Evolutionary conservation across 1,140 invertebrate genomes (phyloP), one percentile per base, ranked within the genome.

Genomic region (Nasonia vitripennis): DNA sequence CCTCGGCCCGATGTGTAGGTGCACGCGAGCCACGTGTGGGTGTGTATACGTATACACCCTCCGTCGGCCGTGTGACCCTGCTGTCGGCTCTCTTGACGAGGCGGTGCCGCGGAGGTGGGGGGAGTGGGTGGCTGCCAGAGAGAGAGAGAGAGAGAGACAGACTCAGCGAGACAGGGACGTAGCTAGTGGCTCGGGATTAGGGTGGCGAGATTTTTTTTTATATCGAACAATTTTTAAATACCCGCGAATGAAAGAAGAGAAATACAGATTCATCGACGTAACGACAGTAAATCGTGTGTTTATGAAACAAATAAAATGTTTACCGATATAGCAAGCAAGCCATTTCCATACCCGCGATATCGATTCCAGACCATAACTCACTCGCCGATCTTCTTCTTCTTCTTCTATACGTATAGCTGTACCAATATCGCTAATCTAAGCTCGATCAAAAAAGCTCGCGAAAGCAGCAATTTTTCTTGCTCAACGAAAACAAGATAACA

Each of bases 141-240:
- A 77, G 41, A 41, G 41, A 77, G 2, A 77, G 71, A 48, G 37
- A 78, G 45, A 77, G 41, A 41, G 41, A 77, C 2, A 77, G 71
- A 37, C n/a, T 9, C 2, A 27, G 67, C 0, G 7, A 27, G 7
- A 17, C 68, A 71, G 68, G 27, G 20, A n/a, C 23, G 68, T 31
- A 34, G 68, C 55, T 62, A 62, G 55, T 62, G 5, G 41, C 20
- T 20, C 6, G 14, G 55, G 5, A n/a, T 20, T 45, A 11, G 41
- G 41, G 41, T 45, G 6, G 7, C 41, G 41, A 45, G 9, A 41
- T 41, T 41, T 41, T 41, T 62, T 62, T 62, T 20, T 2, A n/a
- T n/a, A 27, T 27, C 27, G 23, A 0, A 27, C 23, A 27, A 27
- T 27, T 27, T 27, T 27, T 27, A 27, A 1, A 27, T 1, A 27